Percentiles rank a stretch among this genome's conserved stretches.
These are phyloP conservation scores for Benthosema pterotum DNA, from an alignment of 2,797 vertebrate species.

Conservation along the genomic window DNA sequence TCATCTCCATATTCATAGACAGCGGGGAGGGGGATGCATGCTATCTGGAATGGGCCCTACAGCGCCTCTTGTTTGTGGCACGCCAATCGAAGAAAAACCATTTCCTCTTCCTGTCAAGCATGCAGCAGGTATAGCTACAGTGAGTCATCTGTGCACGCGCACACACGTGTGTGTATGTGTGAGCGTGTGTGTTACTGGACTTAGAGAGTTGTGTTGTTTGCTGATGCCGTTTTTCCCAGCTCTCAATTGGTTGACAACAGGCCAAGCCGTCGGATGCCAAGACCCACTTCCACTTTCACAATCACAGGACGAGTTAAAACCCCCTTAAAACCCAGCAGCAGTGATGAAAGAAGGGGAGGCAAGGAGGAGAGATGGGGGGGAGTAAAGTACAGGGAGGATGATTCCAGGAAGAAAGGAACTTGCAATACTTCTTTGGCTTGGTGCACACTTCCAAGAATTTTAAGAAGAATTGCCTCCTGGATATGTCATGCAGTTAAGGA, in stretches of 20 bases:
- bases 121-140: conserved; percentile 60
- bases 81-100: conserved; percentile 76
- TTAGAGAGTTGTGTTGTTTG: conserved; percentile 46
- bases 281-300: conserved; percentile 55
- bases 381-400: not conserved
- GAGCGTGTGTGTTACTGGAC: conserved; percentile 35
- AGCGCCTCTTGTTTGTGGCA: conserved; percentile 74
- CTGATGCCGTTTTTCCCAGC: conserved; percentile 55
- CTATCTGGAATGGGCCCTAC: conserved; percentile 73
- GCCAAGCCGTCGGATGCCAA: conserved; percentile 53
- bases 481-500: too few species aligned
- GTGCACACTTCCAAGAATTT: too few species aligned
- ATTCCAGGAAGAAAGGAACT: too few species aligned
- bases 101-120: conserved; percentile 75
- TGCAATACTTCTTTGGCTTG: too few species aligned
- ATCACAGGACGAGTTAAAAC: conserved; percentile 54
- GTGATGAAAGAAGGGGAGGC: conserved; percentile 14
- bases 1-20: conserved; percentile 79
- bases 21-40: conserved; percentile 61
- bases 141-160: conserved; percentile 4
- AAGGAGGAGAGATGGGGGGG: conserved; percentile 15
- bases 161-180: not conserved
- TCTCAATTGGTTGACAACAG: conserved; percentile 49
- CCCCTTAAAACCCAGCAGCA: conserved; percentile 29
- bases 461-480: too few species aligned